Base-by-base conservation (phyloP, 2,797 vertebrate species). In the Anabacerthia variegaticeps region DNA sequence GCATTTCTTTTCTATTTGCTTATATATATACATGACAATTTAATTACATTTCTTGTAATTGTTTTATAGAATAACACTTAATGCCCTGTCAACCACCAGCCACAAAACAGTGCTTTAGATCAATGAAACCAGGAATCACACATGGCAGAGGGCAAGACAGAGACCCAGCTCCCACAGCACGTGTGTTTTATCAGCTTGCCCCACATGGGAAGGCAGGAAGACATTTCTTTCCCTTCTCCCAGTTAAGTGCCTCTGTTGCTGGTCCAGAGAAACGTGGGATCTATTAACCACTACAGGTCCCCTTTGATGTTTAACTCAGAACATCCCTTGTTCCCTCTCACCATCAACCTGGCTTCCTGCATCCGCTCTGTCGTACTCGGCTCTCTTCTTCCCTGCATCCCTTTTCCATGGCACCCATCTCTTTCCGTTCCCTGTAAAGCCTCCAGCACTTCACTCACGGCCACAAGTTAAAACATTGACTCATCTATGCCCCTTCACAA, bases 301-400 rank as follows among this genome's bases (percentile, higher is more conserved):
- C 16, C 49, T 81, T 12, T 54, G 34, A 90, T n/a, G 39, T 43
- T 77, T 75, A 90, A 76, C 32, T 87, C 22, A 9, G 54, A 71
- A 72, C 32, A 91, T 20, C 22, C n/a, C 23, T 61, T 24, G 10
- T 2, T 73, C 26, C 52, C 66, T 15, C 36, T 69, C 3, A 6
- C 24, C 48, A n/a, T 44, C 43, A 44, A 22, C 22, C 67, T 39
- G 30, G 19, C 36, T 78, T 56, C 39, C 52, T 41, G 14, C 9
- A 65, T 22, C 49, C 1, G 6, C 34, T 2, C 10, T 52, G 12
- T 2, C 1, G 0, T 36, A 37, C 7, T 37, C 41, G 1, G 27
- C 9, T 61, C 56, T 55, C 39, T 52, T 84, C 69, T 76, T 61
- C 34, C 15, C 48, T 41, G 32, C 5, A 43, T 10, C n/a, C 28